Base-by-base conservation (phyloP, 2,797 vertebrate genomes). In the Diplodus puntazzo region DNA sequence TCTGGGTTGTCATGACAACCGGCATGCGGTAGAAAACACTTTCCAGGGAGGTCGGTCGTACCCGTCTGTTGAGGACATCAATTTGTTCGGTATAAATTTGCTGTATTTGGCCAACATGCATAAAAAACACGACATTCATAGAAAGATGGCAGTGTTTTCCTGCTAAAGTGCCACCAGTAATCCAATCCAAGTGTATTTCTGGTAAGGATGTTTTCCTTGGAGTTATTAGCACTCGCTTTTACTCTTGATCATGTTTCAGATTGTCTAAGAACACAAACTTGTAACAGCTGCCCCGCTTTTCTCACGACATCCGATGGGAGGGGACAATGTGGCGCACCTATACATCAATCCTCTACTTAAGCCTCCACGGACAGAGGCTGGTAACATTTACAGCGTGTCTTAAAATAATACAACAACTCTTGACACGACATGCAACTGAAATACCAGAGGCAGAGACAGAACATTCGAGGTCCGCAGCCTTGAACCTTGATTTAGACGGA, bases 401-500 rank as follows among this genome's bases (percentile, higher is more conserved):
- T 75, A 89, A 91, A 91, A 91, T 92, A 94, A 87, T 59, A 83
- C 77, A 75, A 73, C 65, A 59, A 59, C 72, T 66, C 27, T n/a
- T 3, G 6, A 72, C 45, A 64, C 46, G 67, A 62, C 79, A 73
- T 68, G 62, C 68, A 77, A 70, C 39, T 60, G 49, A 67, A 80
- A 76, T 74, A 63, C 53, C 55, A 66, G 27, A 55, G 73, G 30
- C 11, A 20, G 53, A 43, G 43, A 70, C 45, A 54, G 67, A 63
- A 46, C 4, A 16, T 61, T 55, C 64, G 11, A 58, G 46, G 60
- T 42, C 55, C 30, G 55, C 30, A 59, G 50, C 75, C 82, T 71
- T 78, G 42, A 80, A 52, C 42, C 21, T 75, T 52, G 43, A 73
- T 71, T 73, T 16, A 53, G 23, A 53, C n/a, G 50, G 6, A 21